Evolutionary conservation across 64 coral and sea anemone genomes (phyloP), one percentile per base, ranked within the genome.

Genomic region (Stylophora pistillata): DNA sequence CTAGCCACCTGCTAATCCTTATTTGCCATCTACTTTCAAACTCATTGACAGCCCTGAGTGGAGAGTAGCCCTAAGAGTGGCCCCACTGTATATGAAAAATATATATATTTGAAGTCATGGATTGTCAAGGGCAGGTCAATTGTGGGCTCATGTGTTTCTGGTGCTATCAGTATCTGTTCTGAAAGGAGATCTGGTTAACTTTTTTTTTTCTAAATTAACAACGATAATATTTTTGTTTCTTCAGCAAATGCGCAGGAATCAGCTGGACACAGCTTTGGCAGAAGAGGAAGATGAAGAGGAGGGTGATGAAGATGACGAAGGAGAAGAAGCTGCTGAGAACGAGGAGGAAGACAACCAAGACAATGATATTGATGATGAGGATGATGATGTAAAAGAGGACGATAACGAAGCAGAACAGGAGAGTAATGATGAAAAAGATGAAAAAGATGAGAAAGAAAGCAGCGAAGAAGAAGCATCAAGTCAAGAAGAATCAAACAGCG

Each of bases 231-330:
- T 89, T 65, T 66, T 59, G 13, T 32, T 5, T 86, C 11, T 31
- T 30, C 37, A 95, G 94, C 62, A 33, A 78, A 72, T 91, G 33
- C 89, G 94, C 28, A 31, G 85, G 55, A 52, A 54, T 41, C 94
- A 95, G 59, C 79, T 95, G 56, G 94, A 95, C 16, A 90, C 78
- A 23, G 88, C 80, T 0, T 34, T 74, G 18, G 74, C 86, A 58
- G 90, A 82, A 37, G 89, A 92, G 16, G 94, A 95, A 70, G 89
- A 91, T 15, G 77, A 83, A n/a, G 92, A 89, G 25, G 91, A 93
- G 3, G 91, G 85, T 14, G 91, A 85, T 21, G 91, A 88, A 7
- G 91, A 31, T 52, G 86, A 72, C 17, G 77, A 80, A 10, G 94
- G 87, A 55, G 94, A 79, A 9, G 82, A 95, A 59, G 73, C 86